Evolutionary conservation across 23 tunicate genomes (phyloP).

Genomic region (Botrylloides violaceus): DNA sequence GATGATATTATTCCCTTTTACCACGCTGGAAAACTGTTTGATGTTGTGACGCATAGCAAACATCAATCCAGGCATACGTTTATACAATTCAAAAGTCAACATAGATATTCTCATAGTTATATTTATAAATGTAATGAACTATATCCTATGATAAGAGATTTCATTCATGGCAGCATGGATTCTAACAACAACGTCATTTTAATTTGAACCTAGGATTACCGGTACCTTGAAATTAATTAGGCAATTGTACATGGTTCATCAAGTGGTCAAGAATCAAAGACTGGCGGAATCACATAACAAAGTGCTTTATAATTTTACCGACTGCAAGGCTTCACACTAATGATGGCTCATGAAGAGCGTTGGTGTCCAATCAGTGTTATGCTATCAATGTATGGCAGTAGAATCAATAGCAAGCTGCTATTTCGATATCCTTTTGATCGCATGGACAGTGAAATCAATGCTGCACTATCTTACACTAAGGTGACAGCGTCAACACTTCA

Average conservation of each 20-base stretch:
- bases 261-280: too few species aligned
- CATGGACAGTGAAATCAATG: not conserved
- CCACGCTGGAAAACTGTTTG: conserved; percentile 39
- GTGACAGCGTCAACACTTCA: conserved; percentile 67
- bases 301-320: too few species aligned
- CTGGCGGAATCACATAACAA: too few species aligned
- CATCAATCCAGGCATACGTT: conserved; percentile 12
- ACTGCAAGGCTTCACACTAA: not conserved
- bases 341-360: conserved; percentile 9
- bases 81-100: conserved; percentile 41
- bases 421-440: conserved; percentile 62
- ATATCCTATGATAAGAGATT: conserved; percentile 13
- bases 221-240: too few species aligned
- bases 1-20: conserved; percentile 39
- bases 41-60: conserved; percentile 5
- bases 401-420: conserved; percentile 64
- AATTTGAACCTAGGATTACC: too few species aligned
- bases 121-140: conserved; percentile 28
- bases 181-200: not conserved
- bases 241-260: too few species aligned
- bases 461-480: conserved; percentile 24
- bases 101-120: conserved; percentile 62
- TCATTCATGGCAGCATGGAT: not conserved
- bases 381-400: conserved; percentile 91
- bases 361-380: conserved; percentile 74